Evolutionary conservation across 2,888 invertebrate species (phyloP).

Genomic region (Unio delphinus): DNA sequence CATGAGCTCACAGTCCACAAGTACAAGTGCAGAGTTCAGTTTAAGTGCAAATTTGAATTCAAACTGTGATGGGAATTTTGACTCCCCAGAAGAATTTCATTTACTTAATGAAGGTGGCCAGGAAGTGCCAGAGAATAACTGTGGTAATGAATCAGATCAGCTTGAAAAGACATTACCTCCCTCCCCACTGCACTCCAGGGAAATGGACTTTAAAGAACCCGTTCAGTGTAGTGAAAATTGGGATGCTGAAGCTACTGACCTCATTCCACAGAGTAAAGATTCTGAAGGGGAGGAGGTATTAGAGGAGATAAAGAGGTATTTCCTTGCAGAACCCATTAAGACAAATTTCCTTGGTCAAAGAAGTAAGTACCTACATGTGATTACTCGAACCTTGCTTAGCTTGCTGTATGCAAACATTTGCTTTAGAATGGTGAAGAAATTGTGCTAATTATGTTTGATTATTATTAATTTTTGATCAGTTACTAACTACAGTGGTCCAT

Average conservation of each 20-base stretch:
- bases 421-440: background rate
- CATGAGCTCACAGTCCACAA: slow-evolving; percentile 50
- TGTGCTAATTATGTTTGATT: too few species aligned
- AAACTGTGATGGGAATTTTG: slow-evolving; percentile 37
- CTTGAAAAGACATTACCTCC: slow-evolving; percentile 13
- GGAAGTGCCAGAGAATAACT: slow-evolving; percentile 29
- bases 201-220: slow-evolving; percentile 16
- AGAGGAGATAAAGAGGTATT: slow-evolving; percentile 47
- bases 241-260: slow-evolving; percentile 13
- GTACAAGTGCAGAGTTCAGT: slow-evolving; percentile 57
- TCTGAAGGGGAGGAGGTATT: slow-evolving; percentile 15
- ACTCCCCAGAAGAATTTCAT: slow-evolving; percentile 32
- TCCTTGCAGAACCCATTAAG: slow-evolving; percentile 41
- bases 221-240: slow-evolving; percentile 13
- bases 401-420: background rate
- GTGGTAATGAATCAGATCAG: slow-evolving; percentile 28
- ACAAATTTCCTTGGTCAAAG: slow-evolving; percentile 42
- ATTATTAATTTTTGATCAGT: too few species aligned
- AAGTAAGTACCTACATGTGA: slow-evolving; percentile 37
- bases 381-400: too few species aligned
- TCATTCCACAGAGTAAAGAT: slow-evolving; percentile 12
- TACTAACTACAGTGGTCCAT: too few species aligned
- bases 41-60: slow-evolving; percentile 36
- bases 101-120: slow-evolving; percentile 7
- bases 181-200: slow-evolving; percentile 18